phyloP scores from a whole-genome alignment of 2,113 vertebrate genomes.

The Lonchura striata region DNA sequence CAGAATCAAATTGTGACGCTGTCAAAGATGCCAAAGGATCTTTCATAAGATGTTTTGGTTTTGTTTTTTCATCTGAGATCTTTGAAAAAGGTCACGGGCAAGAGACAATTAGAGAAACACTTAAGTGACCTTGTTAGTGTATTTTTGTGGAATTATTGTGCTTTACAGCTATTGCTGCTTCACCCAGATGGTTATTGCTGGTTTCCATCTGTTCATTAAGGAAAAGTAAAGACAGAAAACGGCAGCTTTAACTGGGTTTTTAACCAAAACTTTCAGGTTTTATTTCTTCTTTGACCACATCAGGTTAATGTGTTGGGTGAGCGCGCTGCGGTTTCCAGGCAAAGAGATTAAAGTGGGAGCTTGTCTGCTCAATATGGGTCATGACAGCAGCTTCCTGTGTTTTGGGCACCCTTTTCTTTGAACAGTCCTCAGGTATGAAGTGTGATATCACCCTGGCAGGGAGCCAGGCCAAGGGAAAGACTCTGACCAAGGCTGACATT shows the following conservation, averaged over 20 bases:
- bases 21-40: neutral
- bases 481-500: neutral
- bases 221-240: neutral
- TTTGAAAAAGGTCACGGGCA: neutral
- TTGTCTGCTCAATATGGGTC: constrained; percentile 8
- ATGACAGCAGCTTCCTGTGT: neutral
- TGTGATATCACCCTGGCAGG: neutral
- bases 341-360: constrained; percentile 46
- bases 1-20: neutral
- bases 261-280: neutral
- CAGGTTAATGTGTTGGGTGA: neutral
- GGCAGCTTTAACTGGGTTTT: neutral
- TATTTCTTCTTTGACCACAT: neutral
- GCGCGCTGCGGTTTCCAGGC: neutral
- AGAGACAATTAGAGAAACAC: constrained; percentile 31
- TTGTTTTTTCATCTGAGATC: constrained; percentile 20
- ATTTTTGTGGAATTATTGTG: constrained; percentile 32
- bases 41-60: constrained; percentile 9
- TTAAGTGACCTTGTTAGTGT: constrained; percentile 34
- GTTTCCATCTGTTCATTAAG: constrained; percentile 34
- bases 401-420: constrained; percentile 18
- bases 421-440: neutral
- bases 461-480: neutral
- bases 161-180: constrained; percentile 19
- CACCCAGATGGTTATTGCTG: constrained; percentile 55